Evolutionary conservation across 2,888 invertebrate species (phyloP).

Genomic region (Cerceris ruficornis): DNA sequence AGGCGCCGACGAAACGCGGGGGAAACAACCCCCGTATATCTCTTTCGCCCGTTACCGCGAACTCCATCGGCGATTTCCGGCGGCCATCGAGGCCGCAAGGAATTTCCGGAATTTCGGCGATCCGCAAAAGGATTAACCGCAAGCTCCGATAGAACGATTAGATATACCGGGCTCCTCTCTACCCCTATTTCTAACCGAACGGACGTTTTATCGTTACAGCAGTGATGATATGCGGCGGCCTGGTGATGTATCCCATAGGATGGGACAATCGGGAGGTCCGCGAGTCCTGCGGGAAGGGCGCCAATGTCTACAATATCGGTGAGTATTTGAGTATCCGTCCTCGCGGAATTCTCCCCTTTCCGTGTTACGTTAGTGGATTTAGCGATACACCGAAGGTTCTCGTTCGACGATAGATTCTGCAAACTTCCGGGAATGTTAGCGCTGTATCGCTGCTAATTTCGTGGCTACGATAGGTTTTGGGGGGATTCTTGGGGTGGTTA

Average conservation of each 20-base stretch:
- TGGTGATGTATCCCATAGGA: constrained; percentile 85
- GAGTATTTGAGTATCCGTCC: constrained; percentile 72
- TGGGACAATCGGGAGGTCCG: constrained; percentile 86
- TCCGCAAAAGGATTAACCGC: constrained; percentile 1
- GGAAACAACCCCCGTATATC: no score
- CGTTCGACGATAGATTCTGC: not conserved
- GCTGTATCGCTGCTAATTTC: not conserved
- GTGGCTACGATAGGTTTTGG: not conserved
- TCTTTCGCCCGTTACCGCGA: no score
- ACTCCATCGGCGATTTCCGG: not conserved
- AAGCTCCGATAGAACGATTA: not conserved
- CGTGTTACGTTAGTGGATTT: not conserved
- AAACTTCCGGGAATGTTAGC: not conserved
- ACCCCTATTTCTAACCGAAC: constrained; percentile 15
- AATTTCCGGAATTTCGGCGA: constrained; percentile 1
- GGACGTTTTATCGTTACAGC: constrained; percentile 81
- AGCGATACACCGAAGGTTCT: not conserved
- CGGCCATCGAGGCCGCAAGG: not conserved
- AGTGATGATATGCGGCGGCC: constrained; percentile 84
- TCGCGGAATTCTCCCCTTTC: not conserved
- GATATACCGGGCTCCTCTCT: not conserved
- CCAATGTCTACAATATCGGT: constrained; percentile 85
- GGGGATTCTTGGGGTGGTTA: not conserved
- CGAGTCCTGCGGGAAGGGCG: constrained; percentile 85
- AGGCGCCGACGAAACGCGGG: no score